phyloP scores from a whole-genome alignment of 2,797 vertebrate genomes.

The Enteromius afrohamiltoni region DNA sequence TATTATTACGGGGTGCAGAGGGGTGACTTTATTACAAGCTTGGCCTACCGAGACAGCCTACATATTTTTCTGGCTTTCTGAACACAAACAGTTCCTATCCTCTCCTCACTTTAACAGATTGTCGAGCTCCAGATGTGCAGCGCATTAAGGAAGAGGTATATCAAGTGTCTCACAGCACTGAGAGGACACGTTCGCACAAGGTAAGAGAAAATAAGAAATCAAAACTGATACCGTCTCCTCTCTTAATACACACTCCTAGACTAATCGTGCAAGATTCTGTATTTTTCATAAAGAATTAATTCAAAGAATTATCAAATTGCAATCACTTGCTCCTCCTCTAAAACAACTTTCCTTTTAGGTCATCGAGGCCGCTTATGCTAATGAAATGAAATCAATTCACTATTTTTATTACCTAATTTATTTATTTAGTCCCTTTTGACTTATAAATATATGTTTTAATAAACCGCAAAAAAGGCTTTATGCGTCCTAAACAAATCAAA shows the following conservation, averaged over 20 bases:
- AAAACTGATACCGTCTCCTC: not conserved
- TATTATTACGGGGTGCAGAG: conserved; percentile 73
- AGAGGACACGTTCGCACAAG: not conserved
- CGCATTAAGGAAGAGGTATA: not conserved
- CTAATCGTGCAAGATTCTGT: not conserved
- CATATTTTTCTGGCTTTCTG: conserved; percentile 60
- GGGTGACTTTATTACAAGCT: conserved; percentile 73
- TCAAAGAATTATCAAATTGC: not conserved
- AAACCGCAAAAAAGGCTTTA: too few species aligned
- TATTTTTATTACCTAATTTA: not conserved
- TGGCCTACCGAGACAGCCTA: conserved; percentile 59
- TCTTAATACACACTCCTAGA: not conserved
- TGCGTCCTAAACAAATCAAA: too few species aligned
- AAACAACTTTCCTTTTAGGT: not conserved
- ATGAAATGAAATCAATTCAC: not conserved
- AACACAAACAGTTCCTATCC: conserved; percentile 63
- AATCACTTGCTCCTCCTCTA: too few species aligned
- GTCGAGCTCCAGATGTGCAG: conserved; percentile 65
- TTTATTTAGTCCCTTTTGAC: too few species aligned
- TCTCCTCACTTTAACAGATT: conserved; percentile 46
- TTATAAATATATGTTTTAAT: not conserved
- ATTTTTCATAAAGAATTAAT: not conserved
- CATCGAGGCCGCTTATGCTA: not conserved
- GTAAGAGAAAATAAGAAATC: not conserved
- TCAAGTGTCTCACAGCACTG: not conserved